A percentile compares a stretch with the other conserved stretches of the same genome.
These are phyloP conservation scores for Mystacides longicornis DNA, from an alignment of 2,888 invertebrate species.

Conservation along the genomic window DNA sequence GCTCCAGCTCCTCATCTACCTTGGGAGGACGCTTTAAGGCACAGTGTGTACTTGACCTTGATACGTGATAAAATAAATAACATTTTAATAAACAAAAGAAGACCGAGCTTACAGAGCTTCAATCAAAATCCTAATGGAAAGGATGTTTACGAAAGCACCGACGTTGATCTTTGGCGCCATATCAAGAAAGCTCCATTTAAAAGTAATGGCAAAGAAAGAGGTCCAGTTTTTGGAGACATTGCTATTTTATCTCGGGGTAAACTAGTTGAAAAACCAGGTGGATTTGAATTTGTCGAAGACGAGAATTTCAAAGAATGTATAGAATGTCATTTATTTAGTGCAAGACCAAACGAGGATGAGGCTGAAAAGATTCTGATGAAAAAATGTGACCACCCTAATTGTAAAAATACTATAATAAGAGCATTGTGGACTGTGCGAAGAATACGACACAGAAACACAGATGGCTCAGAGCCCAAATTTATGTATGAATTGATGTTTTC, in stretches of 20 bases:
- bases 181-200: conserved; percentile 44
- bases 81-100: conserved; percentile 36
- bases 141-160: conserved; percentile 34
- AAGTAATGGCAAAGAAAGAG: conserved; percentile 34
- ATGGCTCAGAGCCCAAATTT: conserved; percentile 41
- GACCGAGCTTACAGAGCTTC: conserved; percentile 6
- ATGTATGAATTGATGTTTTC: conserved; percentile 63
- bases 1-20: conserved; percentile 29
- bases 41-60: conserved; percentile 59
- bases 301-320: conserved; percentile 28
- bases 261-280: conserved; percentile 44
- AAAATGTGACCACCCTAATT: conserved; percentile 32
- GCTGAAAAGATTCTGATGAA: conserved; percentile 20
- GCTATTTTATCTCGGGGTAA: conserved; percentile 58
- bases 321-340: conserved; percentile 24
- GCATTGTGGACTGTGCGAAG: conserved; percentile 65
- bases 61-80: conserved; percentile 50
- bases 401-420: conserved; percentile 47
- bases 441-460: conserved; percentile 59
- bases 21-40: conserved; percentile 63
- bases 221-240: conserved; percentile 54
- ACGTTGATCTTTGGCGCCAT: conserved; percentile 45
- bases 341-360: conserved; percentile 23
- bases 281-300: conserved; percentile 52
- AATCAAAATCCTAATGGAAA: neutral